phyloP scores from a whole-genome alignment of 2,888 invertebrate genomes.

The Latrodectus elegans region DNA sequence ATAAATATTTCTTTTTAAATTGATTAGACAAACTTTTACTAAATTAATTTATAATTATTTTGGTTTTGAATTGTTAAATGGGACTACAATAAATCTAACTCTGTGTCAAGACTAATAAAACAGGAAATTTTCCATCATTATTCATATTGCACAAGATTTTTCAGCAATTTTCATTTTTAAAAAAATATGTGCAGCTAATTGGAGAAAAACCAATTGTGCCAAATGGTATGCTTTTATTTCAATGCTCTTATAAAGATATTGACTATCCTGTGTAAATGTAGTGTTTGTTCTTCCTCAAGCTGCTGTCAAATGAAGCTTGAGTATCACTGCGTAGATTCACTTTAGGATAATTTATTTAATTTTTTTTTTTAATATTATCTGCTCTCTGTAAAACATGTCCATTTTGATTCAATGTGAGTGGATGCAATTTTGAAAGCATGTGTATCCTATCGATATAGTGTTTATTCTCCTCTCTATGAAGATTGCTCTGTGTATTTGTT shows the following conservation, averaged over 20 bases:
- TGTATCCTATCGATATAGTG: too few species aligned
- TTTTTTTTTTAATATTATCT: slow-evolving; percentile 8
- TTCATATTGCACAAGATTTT: slow-evolving; percentile 52
- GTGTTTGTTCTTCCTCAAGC: slow-evolving; percentile 21
- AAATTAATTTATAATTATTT: too few species aligned
- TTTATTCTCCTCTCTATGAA: too few species aligned
- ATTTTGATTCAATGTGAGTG: background rate
- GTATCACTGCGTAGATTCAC: slow-evolving; percentile 16
- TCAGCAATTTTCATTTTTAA: slow-evolving; percentile 49
- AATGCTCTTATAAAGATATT: slow-evolving; percentile 28
- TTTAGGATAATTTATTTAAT: slow-evolving; percentile 33
- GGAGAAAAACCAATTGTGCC: slow-evolving; percentile 43
- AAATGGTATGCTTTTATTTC: slow-evolving; percentile 51
- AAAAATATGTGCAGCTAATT: slow-evolving; percentile 56
- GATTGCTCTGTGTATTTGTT: too few species aligned
- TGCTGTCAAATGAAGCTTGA: slow-evolving; percentile 2
- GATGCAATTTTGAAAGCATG: too few species aligned
- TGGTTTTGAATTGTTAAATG: too few species aligned
- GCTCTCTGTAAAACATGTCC: background rate
- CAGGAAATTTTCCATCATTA: background rate
- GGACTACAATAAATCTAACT: too few species aligned
- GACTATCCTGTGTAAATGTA: slow-evolving; percentile 25
- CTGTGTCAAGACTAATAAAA: too few species aligned
- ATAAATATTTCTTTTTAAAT: too few species aligned
- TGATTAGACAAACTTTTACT: too few species aligned